Evolutionary conservation across 1,140 invertebrate species (phyloP).

Genomic region (Lerema accius): DNA sequence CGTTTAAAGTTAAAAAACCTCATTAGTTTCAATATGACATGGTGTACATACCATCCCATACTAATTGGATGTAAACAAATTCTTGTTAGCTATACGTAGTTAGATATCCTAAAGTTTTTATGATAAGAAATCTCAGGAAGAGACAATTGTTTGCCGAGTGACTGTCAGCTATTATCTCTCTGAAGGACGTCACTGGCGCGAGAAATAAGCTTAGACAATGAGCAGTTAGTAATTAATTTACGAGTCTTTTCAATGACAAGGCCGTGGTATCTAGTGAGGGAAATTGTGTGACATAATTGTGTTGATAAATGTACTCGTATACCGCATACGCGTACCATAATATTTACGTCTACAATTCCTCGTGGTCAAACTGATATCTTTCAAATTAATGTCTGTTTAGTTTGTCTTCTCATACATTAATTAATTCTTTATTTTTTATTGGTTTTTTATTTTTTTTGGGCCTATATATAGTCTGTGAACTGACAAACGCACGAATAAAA

Average conservation of each 20-base stretch:
- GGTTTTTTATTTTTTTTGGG: too few relatives aligned
- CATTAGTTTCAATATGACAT: background rate
- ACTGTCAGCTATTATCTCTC: conserved; percentile 37
- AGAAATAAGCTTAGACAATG: conserved; percentile 48
- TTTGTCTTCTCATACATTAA: too few relatives aligned
- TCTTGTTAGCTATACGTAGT: background rate
- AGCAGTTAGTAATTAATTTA: conserved; percentile 45
- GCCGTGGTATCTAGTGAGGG: background rate
- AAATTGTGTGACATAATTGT: background rate
- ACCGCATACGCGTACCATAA: too few relatives aligned
- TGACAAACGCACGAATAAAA: too few relatives aligned
- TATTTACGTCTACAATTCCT: too few relatives aligned
- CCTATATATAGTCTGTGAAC: too few relatives aligned
- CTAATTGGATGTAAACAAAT: background rate
- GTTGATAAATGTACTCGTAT: too few relatives aligned
- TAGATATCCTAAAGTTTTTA: conserved; percentile 28
- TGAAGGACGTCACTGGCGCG: conserved; percentile 47
- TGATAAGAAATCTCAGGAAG: conserved; percentile 39
- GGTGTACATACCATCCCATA: too few relatives aligned
- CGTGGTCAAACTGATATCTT: too few relatives aligned
- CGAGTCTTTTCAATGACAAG: conserved; percentile 40
- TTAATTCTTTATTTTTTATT: too few relatives aligned
- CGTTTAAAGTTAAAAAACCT: too few relatives aligned
- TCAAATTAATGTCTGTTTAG: too few relatives aligned
- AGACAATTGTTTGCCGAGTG: conserved; percentile 42